Percentiles rank a stretch among this genome's conserved stretches.
These are phyloP conservation scores for Autographa pulchrina DNA, from an alignment of 2,888 invertebrate genomes.

Conservation along the genomic window DNA sequence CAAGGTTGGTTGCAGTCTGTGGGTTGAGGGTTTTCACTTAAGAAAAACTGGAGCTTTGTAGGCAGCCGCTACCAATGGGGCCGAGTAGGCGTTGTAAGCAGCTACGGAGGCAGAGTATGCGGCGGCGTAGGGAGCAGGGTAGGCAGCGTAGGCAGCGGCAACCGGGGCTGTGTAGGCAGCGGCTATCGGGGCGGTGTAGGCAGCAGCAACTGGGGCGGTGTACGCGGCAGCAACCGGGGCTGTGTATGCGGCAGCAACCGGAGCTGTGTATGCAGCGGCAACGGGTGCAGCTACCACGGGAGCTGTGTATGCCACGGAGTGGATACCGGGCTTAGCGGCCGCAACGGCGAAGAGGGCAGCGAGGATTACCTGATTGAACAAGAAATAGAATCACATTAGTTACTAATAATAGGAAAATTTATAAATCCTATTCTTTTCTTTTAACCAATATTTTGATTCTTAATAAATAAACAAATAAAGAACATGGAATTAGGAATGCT, in stretches of 20 bases:
- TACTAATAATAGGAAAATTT: too few relatives aligned
- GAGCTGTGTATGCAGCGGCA: slow-evolving; percentile 68
- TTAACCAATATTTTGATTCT: background rate
- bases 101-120: slow-evolving; percentile 60
- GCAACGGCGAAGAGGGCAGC: slow-evolving; percentile 77
- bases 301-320: slow-evolving; percentile 69
- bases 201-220: slow-evolving; percentile 64
- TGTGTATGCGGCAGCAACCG: slow-evolving; percentile 68
- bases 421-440: too few relatives aligned
- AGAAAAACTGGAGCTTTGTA: slow-evolving; percentile 65
- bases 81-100: slow-evolving; percentile 60
- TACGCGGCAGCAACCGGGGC: slow-evolving; percentile 69
- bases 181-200: slow-evolving; percentile 64
- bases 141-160: slow-evolving; percentile 75
- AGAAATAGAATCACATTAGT: slow-evolving; percentile 6
- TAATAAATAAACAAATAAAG: background rate
- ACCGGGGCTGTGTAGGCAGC: slow-evolving; percentile 72
- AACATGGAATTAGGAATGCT: background rate
- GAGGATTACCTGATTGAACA: slow-evolving; percentile 74
- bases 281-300: slow-evolving; percentile 70
- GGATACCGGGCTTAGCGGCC: slow-evolving; percentile 83
- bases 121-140: slow-evolving; percentile 44
- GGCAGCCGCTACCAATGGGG: slow-evolving; percentile 58
- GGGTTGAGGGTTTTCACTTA: slow-evolving; percentile 47
- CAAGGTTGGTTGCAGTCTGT: slow-evolving; percentile 6